Percentiles rank a stretch among this genome's conserved stretches.
Conservation (phyloP, 2,113 vertebrate species). For the Scortum barcoo region DNA sequence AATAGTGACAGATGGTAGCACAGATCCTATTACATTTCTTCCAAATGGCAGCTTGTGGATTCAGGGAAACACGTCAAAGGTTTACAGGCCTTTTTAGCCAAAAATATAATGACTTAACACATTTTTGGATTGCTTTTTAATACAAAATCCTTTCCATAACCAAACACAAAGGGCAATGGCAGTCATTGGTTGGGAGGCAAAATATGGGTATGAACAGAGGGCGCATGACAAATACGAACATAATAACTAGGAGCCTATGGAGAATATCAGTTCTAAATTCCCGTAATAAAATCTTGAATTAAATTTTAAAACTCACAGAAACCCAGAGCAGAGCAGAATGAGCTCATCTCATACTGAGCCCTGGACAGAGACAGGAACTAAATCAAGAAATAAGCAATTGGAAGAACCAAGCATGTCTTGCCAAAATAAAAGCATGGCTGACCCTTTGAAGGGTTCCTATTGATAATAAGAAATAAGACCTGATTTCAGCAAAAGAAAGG, state of each 20-base stretch:
- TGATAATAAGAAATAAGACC: neutral
- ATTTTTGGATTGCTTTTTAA: neutral
- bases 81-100: neutral
- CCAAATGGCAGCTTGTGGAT: neutral
- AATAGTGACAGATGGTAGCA: neutral
- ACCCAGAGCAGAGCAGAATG: neutral
- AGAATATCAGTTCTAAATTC: neutral
- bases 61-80: neutral
- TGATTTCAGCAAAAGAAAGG: neutral
- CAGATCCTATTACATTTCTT: neutral
- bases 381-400: neutral
- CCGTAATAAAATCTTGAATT: neutral
- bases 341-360: too few relatives aligned
- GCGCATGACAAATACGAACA: neutral
- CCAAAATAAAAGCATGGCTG: neutral
- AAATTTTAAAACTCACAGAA: neutral
- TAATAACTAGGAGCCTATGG: neutral
- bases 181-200: neutral
- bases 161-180: neutral
- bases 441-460: too few relatives aligned
- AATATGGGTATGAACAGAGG: neutral
- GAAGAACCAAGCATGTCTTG: neutral
- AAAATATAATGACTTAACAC: neutral
- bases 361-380: too few relatives aligned
- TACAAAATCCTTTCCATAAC: neutral